A percentile compares a stretch with the other conserved stretches of the same genome.
These are phyloP conservation scores for Parambassis ranga DNA, from an alignment of 2,797 vertebrate species.

Conservation along the genomic window DNA sequence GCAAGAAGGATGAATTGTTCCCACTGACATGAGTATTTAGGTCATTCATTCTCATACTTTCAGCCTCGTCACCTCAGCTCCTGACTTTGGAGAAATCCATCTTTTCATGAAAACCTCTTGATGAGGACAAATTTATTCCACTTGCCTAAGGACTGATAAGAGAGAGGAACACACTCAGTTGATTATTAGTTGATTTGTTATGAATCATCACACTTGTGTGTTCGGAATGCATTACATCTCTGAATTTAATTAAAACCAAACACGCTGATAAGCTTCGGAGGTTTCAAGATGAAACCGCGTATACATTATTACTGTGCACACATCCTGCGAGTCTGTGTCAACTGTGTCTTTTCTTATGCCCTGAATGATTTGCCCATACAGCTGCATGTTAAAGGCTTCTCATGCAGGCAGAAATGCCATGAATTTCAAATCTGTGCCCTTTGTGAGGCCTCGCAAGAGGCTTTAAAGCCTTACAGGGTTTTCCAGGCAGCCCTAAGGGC, in stretches of 20 bases:
- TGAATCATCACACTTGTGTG: constrained; percentile 44
- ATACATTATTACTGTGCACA: not conserved
- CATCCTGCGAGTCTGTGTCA: not conserved
- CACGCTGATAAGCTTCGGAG: constrained; percentile 5
- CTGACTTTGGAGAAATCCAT: constrained; percentile 4
- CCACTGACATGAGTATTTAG: not conserved
- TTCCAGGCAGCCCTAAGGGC: constrained; percentile 24
- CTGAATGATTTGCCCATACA: constrained; percentile 1
- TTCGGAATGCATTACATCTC: constrained; percentile 27
- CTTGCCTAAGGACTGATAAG: constrained; percentile 31
- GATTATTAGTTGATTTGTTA: constrained; percentile 59
- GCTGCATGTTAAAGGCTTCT: not conserved
- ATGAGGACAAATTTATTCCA: constrained; percentile 45
- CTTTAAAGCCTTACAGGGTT: constrained; percentile 32
- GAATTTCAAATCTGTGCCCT: constrained; percentile 36
- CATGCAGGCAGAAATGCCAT: constrained; percentile 7
- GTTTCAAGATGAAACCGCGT: not conserved
- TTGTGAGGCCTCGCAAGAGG: constrained; percentile 32
- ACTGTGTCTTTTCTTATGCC: not conserved
- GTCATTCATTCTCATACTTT: no score
- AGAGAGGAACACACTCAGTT: constrained; percentile 33
- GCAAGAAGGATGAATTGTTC: not conserved
- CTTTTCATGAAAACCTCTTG: constrained; percentile 16
- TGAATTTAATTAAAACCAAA: constrained; percentile 51
- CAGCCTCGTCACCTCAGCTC: no score